Base-by-base conservation (phyloP, 2,888 invertebrate species). In the Caradrina kadenii region DNA sequence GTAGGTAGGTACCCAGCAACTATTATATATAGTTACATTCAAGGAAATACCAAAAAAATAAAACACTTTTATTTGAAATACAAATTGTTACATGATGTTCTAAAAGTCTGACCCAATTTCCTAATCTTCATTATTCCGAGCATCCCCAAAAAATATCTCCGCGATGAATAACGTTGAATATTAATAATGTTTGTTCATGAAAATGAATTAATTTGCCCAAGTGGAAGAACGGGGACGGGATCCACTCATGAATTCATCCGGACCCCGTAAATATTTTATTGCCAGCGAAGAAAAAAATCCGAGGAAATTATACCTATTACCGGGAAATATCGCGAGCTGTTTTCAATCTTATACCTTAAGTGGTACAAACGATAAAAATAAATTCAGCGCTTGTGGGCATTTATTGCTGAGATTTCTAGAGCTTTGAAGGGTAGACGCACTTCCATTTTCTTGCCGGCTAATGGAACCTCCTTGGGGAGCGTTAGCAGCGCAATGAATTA, bases 331-430 rank as follows among this genome's bases (percentile, higher is more conserved):
- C 90, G 91, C 90, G 91, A 92, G 89, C 90, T 92, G 92, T 94
- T 94, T 94, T 93, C 94, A 95, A 94, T 95, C 94, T 92, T 92
- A 94, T 94, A 93, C 91, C 93, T 94, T 95, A 94, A 95, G 95
- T 96, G 94, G 93, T 92, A 91, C 90, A 90, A 92, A 92, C 94
- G 90, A 96, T 96, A 95, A 95, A 94, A 93, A 92, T 93, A 93
- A 94, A 95, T 94, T 94, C 91, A 91, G 92, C 92, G 88, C 91
- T 93, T 93, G 92, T 90, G 94, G 92, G 92, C 90, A 93, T 94
- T 94, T 95, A 95, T 94, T 90, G 91, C 94, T 89, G 93, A 94
- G 95, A 95, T 94, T 94, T 93, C 91, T 93, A 91, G 90, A 91
- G 92, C 90, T 91, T 88, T 90, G 85, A 80, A 84, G 87, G 87